Conservation (phyloP, 2,113 vertebrate genomes). For the Camelus dromedarius region DNA sequence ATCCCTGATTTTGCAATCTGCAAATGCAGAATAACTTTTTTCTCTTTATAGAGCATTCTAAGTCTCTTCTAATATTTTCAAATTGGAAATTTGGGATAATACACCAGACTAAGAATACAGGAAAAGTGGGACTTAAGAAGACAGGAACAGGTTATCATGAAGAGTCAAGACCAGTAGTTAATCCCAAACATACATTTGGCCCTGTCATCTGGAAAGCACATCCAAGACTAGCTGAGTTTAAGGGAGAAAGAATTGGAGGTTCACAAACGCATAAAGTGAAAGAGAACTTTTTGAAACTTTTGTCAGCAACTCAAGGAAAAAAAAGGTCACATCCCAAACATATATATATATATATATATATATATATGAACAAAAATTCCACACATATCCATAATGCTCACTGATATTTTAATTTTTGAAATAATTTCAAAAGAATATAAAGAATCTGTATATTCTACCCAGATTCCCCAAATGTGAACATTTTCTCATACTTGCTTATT, state of each 20-base stretch:
- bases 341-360: neutral
- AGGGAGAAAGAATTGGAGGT: neutral
- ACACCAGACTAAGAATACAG: neutral
- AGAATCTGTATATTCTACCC: neutral
- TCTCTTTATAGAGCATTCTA: neutral
- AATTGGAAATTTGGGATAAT: neutral
- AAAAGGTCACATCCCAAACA: neutral
- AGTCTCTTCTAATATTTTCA: neutral
- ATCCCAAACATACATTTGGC: neutral
- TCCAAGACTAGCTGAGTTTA: neutral
- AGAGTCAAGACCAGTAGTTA: neutral
- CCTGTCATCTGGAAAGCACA: neutral
- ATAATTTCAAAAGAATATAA: neutral
- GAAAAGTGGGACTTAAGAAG: neutral
- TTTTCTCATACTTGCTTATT: neutral
- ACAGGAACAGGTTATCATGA: neutral
- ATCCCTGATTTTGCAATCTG: neutral
- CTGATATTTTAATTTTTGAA: neutral
- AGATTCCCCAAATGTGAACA: neutral
- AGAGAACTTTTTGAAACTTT: neutral
- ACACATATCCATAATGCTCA: neutral
- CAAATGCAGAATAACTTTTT: neutral
- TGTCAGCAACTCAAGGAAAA: constrained; percentile 2
- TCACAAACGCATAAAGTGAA: neutral
- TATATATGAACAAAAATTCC: neutral